A percentile compares a stretch with the other conserved stretches of the same genome.
phyloP scores from a whole-genome alignment of 2,888 invertebrate species.

The Dendrolimus pini region DNA sequence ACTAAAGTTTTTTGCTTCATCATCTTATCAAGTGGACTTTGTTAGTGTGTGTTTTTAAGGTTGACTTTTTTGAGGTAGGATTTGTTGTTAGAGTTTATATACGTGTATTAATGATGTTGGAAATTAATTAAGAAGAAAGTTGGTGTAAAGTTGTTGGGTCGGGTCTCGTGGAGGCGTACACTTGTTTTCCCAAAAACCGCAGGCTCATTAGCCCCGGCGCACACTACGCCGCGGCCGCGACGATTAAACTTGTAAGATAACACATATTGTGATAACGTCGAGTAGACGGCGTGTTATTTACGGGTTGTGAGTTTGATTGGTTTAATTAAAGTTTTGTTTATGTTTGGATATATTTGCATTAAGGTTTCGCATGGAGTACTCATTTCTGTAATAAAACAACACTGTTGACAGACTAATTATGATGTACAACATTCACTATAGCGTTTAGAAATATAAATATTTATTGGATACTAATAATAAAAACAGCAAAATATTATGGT shows the following conservation, averaged over 20 bases:
- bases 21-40: conserved; percentile 37
- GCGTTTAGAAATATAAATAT: too few relatives aligned
- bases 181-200: conserved; percentile 65
- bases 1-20: conserved; percentile 44
- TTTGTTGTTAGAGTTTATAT: conserved; percentile 1
- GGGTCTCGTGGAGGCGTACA: conserved; percentile 25
- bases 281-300: conserved; percentile 34
- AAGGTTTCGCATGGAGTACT: too few relatives aligned
- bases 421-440: too few relatives aligned
- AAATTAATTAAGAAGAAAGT: conserved; percentile 61
- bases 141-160: conserved; percentile 38
- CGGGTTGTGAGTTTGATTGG: conserved; percentile 35
- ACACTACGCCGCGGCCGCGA: conserved; percentile 58
- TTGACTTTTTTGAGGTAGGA: conserved; percentile 11
- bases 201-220: conserved; percentile 69
- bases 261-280: conserved; percentile 51
- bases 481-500: too few relatives aligned
- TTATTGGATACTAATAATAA: too few relatives aligned
- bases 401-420: too few relatives aligned
- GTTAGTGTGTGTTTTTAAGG: conserved; percentile 32
- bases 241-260: conserved; percentile 63
- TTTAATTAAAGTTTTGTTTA: conserved; percentile 47
- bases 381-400: too few relatives aligned
- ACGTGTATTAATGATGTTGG: conserved; percentile 11
- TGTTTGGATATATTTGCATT: conserved; percentile 8